Evolutionary conservation across 2,888 invertebrate genomes (phyloP), one percentile per base, ranked within the genome.

Genomic region (Cybosia mesomella): DNA sequence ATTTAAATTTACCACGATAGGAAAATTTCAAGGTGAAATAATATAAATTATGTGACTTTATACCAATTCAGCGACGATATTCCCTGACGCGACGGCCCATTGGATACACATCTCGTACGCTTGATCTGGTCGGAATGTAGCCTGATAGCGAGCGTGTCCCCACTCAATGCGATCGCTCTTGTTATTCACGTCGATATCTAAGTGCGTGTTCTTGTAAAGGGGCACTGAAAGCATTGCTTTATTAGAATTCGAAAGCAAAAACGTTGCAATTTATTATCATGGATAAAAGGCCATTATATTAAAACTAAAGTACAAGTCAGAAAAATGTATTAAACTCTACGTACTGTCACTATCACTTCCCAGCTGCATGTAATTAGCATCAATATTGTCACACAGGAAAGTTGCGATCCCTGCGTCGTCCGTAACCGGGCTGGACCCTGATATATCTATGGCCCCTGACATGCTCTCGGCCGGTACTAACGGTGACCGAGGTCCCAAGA

Each of bases 21-120:
- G 28, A 28, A 28, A 28, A 28, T 28, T 28, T 28, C 28, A 28
- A 28, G 28, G 5, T 28, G 28, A 28, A 11, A 39, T 9, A 13
- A 22, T 4, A 24, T 24, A 28, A 18, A 18, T 22, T 18, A 36
- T 34, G 36, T 59, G 15, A 54, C 8, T 36, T 24, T 60, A 58
- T 66, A 70, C 98, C 95, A 98, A 95, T 91, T 99, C 99, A 58
- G 98, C 97, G 22, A 99, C 98, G 75, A 99, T 98, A 67, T 98
- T 97, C 15, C 99, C 99, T 24, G 99, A 99, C 1, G 99, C 98
- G 66, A 98, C 98, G 59, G 99, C 97, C 99, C 99, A 99, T 89
- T 99, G 98, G 36, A 99, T 97, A 77, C 98, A 97, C 86, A 99
- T 96, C 93, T 99, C 99, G 92, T 98, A 99, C 1, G 99, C 98